Conservation (phyloP, 1,140 invertebrate genomes). For the Ceratina japonica region DNA sequence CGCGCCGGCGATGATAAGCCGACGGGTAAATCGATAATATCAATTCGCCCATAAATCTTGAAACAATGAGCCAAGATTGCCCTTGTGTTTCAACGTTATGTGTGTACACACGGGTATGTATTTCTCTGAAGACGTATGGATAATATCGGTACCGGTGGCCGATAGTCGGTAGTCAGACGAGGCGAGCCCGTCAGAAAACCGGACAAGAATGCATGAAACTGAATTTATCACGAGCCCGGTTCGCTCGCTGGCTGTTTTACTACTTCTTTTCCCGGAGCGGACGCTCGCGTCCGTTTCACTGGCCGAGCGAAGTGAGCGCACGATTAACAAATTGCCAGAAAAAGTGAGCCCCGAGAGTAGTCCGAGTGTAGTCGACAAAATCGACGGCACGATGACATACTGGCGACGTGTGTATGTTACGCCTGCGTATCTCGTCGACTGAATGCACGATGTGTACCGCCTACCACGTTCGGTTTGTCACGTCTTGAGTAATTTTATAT, state of each 20-base stretch:
- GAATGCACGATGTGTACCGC: constrained; percentile 13
- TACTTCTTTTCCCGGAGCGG: constrained; percentile 6
- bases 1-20: constrained; percentile 9
- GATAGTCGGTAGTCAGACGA: constrained; percentile 52
- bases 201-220: constrained; percentile 72
- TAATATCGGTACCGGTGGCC: constrained; percentile 57
- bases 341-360: constrained; percentile 62
- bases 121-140: constrained; percentile 43
- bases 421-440: constrained; percentile 36
- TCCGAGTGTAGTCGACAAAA: constrained; percentile 49
- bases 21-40: constrained; percentile 38
- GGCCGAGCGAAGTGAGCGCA: constrained; percentile 60
- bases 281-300: constrained; percentile 1
- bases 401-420: constrained; percentile 49
- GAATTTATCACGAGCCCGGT: constrained; percentile 71
- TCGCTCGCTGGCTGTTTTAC: constrained; percentile 52
- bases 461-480: constrained; percentile 30
- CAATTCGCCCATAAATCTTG: constrained; percentile 45
- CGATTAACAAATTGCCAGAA: constrained; percentile 75
- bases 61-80: constrained; percentile 43
- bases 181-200: constrained; percentile 69
- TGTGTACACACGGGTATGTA: neutral
- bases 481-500: constrained; percentile 39
- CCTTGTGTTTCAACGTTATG: constrained; percentile 38
- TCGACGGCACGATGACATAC: constrained; percentile 59